Conservation (phyloP, 2,888 invertebrate genomes). For the Ormyrus labotus region DNA sequence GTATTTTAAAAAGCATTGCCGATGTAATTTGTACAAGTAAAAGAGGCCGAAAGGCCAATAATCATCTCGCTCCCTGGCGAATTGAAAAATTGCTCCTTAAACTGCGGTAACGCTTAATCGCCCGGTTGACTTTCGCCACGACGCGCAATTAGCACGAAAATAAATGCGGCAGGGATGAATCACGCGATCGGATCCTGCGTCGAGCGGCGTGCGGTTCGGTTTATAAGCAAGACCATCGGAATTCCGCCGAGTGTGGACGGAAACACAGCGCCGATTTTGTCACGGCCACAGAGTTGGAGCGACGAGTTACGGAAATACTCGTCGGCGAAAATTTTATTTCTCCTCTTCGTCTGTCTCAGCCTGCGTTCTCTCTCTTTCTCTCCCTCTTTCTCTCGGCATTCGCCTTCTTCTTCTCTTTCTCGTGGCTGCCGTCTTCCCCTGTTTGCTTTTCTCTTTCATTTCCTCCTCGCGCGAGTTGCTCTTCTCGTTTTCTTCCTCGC, state of each 20-base stretch:
- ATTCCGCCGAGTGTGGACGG: slow-evolving; percentile 16
- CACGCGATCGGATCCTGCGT: neutral
- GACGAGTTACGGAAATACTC: slow-evolving; percentile 45
- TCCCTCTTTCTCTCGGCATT: slow-evolving; percentile 7
- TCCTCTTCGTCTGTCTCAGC: slow-evolving; percentile 30
- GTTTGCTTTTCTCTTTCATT: slow-evolving; percentile 49
- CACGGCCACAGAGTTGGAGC: slow-evolving; percentile 25
- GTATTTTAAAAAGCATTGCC: no score
- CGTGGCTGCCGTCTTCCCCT: slow-evolving; percentile 27
- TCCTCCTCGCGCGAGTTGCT: slow-evolving; percentile 11
- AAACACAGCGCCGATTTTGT: slow-evolving; percentile 46
- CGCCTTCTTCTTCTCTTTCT: slow-evolving; percentile 22
- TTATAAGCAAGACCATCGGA: slow-evolving; percentile 20
- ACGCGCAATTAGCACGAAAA: neutral
- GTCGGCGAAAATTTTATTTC: slow-evolving; percentile 45
- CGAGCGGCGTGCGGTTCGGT: neutral
- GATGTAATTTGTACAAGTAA: no score
- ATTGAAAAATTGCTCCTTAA: no score
- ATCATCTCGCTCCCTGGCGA: no score
- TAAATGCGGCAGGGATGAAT: slow-evolving; percentile 14
- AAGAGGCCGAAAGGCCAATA: no score
- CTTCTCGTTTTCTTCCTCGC: slow-evolving; percentile 30
- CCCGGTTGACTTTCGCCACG: no score
- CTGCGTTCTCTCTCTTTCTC: neutral
- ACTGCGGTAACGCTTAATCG: no score